phyloP scores from a whole-genome alignment of 2,888 invertebrate genomes.

The Heliconius charithonia region DNA sequence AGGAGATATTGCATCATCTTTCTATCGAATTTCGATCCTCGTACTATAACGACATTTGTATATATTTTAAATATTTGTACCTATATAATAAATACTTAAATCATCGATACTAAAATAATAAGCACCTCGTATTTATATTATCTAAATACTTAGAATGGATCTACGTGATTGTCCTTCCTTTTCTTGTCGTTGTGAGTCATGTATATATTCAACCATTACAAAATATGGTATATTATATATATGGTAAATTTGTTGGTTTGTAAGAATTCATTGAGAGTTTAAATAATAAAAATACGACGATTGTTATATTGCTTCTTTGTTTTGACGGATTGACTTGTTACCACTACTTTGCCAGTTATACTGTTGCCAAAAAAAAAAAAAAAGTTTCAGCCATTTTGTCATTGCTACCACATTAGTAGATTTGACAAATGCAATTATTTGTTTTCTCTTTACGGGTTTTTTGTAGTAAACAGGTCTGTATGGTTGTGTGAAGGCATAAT shows the following conservation, averaged over 20 bases:
- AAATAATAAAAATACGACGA: conserved; percentile 6
- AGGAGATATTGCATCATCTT: conserved; percentile 31
- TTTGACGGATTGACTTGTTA: conserved; percentile 1
- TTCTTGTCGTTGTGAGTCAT: conserved; percentile 13
- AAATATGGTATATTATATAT: not conserved
- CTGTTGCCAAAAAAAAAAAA: conserved; percentile 1
- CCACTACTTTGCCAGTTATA: conserved; percentile 6
- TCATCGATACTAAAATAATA: not conserved
- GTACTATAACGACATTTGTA: no score
- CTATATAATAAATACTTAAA: not conserved
- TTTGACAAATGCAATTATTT: not conserved
- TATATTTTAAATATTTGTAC: not conserved
- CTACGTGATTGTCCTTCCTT: conserved; percentile 10
- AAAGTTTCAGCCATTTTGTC: not conserved
- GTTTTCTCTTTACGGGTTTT: not conserved
- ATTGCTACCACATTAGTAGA: not conserved
- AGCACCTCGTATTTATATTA: not conserved
- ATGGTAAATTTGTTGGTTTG: not conserved
- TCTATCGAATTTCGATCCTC: not conserved
- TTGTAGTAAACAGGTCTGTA: no score
- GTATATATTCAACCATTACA: not conserved
- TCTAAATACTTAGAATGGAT: conserved; percentile 14
- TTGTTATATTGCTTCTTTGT: conserved; percentile 4
- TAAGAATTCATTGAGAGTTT: conserved; percentile 1
- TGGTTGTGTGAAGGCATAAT: no score